These are phyloP conservation scores for Balearica regulorum DNA, from an alignment of 2,797 vertebrate species.

Conservation along the genomic window DNA sequence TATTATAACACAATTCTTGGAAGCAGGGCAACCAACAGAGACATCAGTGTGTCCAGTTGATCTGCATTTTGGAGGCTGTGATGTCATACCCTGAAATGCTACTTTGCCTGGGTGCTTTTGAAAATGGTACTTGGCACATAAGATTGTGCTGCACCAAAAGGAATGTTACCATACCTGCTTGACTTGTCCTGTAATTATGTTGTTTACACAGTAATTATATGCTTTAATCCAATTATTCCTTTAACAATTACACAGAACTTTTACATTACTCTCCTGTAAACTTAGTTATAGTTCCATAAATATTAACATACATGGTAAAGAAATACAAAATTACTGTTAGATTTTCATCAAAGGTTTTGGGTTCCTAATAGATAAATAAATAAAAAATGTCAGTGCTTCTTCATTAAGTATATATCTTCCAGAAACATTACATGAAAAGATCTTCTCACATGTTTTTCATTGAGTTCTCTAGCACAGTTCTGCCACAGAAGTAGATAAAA, in stretches of 20 bases:
- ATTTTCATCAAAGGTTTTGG: slow-evolving; percentile 4
- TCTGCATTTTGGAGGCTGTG: background rate
- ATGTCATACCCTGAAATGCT: slow-evolving; percentile 29
- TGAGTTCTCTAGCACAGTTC: background rate
- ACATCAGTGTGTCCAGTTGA: background rate
- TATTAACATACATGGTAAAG: slow-evolving; percentile 15
- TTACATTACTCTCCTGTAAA: slow-evolving; percentile 58
- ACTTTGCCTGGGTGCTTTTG: background rate
- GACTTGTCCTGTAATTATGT: slow-evolving; percentile 66
- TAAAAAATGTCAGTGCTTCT: background rate
- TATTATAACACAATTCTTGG: background rate
- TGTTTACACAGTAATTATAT: slow-evolving; percentile 73
- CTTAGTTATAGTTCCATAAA: slow-evolving; percentile 55
- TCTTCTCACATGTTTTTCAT: background rate
- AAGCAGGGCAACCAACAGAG: background rate
- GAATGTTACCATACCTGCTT: slow-evolving; percentile 54
- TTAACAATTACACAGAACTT: slow-evolving; percentile 64
- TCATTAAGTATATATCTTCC: background rate
- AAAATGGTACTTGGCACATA: slow-evolving; percentile 41
- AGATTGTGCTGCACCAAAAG: slow-evolving; percentile 9
- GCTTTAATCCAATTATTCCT: slow-evolving; percentile 69
- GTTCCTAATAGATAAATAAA: background rate
- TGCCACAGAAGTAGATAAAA: background rate
- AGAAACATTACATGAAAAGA: background rate
- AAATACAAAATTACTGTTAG: slow-evolving; percentile 42